Evolutionary conservation across 2,888 invertebrate species (phyloP), one percentile per base, ranked within the genome.

Genomic region (Latheticus oryzae): DNA sequence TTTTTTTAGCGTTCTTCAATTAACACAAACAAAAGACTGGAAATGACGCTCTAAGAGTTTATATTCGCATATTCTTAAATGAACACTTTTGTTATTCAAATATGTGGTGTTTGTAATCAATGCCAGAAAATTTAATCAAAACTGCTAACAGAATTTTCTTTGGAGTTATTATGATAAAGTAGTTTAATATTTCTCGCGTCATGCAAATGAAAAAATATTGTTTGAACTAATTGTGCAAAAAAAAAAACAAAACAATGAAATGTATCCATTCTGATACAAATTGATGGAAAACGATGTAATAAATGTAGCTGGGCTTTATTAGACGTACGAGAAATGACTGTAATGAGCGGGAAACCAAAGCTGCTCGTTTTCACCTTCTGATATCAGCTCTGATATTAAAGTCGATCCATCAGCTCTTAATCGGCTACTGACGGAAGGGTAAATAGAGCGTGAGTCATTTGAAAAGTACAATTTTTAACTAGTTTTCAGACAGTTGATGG

Each of bases 161-260:
- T n/a, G n/a, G n/a, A n/a, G 12, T 28, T 73, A 74, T 74, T 73
- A 73, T 74, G 73, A 74, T 73, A 75, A 74, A 74, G 74, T 74
- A 73, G 74, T 74, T 74, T 74, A 75, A 75, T 75, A 74, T 73
- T 72, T 68, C 65, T 65, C 68, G 62, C 33, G 59, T 59, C 38
- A 28, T 37, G 47, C 45, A 60, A 57, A 60, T 60, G 37, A 52
- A 40, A 57, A 60, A 23, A 53, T 60, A 60, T 47, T 16, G 40
- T 43, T 9, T 13, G 24, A 33, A 26, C 38, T 57, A 60, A 57
- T 57, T 60, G 60, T 60, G 56, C 52, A 21, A n/a, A 19, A 16
- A 37, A 35, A 37, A 8, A 2, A 8, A 7, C 1, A 7, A 33
- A 33, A 33, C 33, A 33, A n/a, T 11, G 9, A 35, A n/a, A 17